Base-by-base conservation (phyloP, 1,140 invertebrate species). In the Macrostomum lignano region DNA sequence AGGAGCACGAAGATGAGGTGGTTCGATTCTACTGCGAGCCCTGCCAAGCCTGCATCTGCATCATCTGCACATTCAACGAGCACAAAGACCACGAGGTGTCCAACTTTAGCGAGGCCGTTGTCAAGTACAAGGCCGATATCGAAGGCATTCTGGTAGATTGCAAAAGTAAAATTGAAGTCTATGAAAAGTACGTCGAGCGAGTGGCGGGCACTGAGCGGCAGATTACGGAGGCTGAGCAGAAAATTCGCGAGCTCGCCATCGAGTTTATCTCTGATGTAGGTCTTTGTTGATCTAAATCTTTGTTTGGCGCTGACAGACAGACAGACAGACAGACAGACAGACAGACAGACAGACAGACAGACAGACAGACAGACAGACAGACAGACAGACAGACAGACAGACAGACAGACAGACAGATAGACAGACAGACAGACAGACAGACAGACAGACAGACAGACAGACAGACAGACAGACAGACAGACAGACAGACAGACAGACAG, bases 1-100 rank as follows among this genome's bases (percentile, higher is more conserved):
- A 57, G 38, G 51, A 54, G 26, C 57, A 60, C 38, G 39, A 45
- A 25, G 53, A 55, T 10, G 56, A 59, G 37, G 47, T 49, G 10
- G 52, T 59, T 7, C 35, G 57, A 17, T 60, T 58, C 42, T 60
- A 53, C 40, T 60, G 57, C 36, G 54, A 60, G 41, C 50, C 49
- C 7, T 60, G 57, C 34, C 47, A 58, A 38, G 39, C 48, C 7
- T 58, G 55, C 35, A 52, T 58, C 24, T 60, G 57, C 41, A 48
- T 60, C 14, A 44, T 57, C 30, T 60, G 57, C 33, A 60, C 55
- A 5, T 60, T 58, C 42, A 56, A 54, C 36, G 52, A 57, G 33
- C 57, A 60, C 42, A 51, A 50, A 29, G 54, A 58, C 37, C 57
- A 60, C 39, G 54, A 58, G 36, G 50, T 60, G 26, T 43, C 50